Conservation (phyloP, 2,113 vertebrate genomes). For the Euleptes europaea region DNA sequence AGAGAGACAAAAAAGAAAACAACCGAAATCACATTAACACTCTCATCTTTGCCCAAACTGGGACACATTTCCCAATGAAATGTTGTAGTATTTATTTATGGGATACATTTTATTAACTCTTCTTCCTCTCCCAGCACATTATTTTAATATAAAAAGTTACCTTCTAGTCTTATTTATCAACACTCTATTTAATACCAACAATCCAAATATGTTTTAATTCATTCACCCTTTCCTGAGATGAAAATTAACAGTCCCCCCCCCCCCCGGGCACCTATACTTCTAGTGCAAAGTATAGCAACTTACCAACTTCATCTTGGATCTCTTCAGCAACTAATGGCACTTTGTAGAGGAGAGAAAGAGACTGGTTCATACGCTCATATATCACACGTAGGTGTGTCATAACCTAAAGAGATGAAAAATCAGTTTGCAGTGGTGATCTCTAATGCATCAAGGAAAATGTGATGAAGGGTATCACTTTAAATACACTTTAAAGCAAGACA, state of each 20-base stretch:
- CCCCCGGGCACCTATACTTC: not conserved
- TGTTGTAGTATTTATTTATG: not conserved
- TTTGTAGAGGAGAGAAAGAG: constrained; percentile 95
- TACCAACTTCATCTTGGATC: constrained; percentile 98
- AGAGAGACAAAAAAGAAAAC: too few species aligned
- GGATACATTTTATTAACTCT: not conserved
- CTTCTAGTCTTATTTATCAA: not conserved
- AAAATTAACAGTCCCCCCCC: not conserved
- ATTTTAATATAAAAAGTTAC: not conserved
- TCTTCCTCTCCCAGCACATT: not conserved
- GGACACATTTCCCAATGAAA: not conserved
- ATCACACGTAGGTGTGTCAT: constrained; percentile 97
- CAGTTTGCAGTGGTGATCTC: not conserved
- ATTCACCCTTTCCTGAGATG: not conserved
- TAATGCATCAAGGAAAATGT: not conserved
- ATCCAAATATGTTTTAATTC: not conserved
- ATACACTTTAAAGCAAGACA: not conserved
- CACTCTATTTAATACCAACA: not conserved
- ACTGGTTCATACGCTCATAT: constrained; percentile 98
- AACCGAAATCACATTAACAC: too few species aligned
- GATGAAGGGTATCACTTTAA: not conserved
- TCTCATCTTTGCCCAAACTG: too few species aligned
- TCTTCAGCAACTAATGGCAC: constrained; percentile 93
- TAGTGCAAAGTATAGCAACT: constrained; percentile 55
- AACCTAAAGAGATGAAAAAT: constrained; percentile 76